These are phyloP conservation scores for Pollenia labialis DNA, from an alignment of 2,888 invertebrate genomes.

Conservation along the genomic window DNA sequence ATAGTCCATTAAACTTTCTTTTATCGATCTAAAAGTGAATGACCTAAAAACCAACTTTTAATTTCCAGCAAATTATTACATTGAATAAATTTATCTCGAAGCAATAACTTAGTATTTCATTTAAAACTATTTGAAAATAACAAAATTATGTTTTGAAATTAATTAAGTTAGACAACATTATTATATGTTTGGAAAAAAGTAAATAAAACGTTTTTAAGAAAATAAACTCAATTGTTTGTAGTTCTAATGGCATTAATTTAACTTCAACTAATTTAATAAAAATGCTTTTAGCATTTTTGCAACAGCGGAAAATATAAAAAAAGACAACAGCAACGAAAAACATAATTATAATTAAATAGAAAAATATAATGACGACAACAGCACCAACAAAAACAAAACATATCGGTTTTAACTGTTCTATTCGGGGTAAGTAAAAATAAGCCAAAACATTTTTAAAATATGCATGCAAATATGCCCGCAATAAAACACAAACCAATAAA, in stretches of 20 bases:
- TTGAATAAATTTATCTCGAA: background rate
- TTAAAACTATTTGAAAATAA: background rate
- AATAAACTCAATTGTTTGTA: conserved; percentile 53
- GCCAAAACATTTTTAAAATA: too few relatives aligned
- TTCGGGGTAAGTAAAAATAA: too few relatives aligned
- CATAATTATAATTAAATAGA: conserved; percentile 28
- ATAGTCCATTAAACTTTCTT: too few relatives aligned
- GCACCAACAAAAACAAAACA: background rate
- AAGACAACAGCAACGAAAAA: background rate
- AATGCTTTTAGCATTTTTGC: conserved; percentile 60
- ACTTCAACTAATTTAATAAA: conserved; percentile 60
- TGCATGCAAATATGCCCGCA: too few relatives aligned
- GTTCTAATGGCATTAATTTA: conserved; percentile 43
- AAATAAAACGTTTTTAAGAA: conserved; percentile 28
- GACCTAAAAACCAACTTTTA: too few relatives aligned
- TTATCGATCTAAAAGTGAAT: too few relatives aligned
- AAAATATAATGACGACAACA: conserved; percentile 6
- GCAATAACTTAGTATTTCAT: background rate
- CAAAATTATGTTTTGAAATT: too few relatives aligned
- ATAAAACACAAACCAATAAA: too few relatives aligned
- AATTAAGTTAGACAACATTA: background rate
- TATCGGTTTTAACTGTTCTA: background rate
- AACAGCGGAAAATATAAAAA: background rate
- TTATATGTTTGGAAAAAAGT: background rate
- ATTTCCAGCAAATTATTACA: too few relatives aligned